Conservation (phyloP, 2,888 invertebrate genomes). For the Cerceris ruficornis region DNA sequence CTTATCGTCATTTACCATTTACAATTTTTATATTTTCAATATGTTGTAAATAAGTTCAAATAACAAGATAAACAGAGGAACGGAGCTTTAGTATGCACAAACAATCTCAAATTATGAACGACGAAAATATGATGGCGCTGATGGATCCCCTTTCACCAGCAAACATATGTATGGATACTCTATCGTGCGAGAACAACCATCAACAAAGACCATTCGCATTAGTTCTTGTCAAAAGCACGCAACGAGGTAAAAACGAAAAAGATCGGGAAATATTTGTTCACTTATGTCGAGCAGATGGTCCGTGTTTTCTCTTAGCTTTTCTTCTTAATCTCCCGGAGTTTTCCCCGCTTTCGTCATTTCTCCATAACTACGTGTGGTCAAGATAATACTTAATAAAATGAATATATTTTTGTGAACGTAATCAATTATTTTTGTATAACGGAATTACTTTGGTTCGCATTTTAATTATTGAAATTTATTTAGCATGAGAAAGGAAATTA, state of each 20-base stretch:
- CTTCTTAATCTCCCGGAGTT: constrained; percentile 31
- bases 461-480: background rate
- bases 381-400: too few species aligned
- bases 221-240: constrained; percentile 55
- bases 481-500: too few species aligned
- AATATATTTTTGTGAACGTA: too few species aligned
- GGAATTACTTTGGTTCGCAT: background rate
- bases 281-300: constrained; percentile 46
- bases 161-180: constrained; percentile 20
- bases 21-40: too few species aligned
- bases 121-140: too few species aligned
- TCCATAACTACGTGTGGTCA: too few species aligned
- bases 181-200: constrained; percentile 19
- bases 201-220: constrained; percentile 47
- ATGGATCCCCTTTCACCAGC: constrained; percentile 1
- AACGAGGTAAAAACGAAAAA: constrained; percentile 27
- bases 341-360: background rate
- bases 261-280: constrained; percentile 40
- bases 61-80: too few species aligned
- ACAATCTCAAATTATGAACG: too few species aligned
- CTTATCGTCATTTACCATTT: too few species aligned
- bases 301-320: constrained; percentile 46
- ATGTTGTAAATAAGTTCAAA: too few species aligned
- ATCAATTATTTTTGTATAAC: too few species aligned
- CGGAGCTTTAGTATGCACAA: too few species aligned